A percentile compares a stretch with the other conserved stretches of the same genome.
phyloP scores from a whole-genome alignment of 2,113 vertebrate species.

The Silurus asotus region DNA sequence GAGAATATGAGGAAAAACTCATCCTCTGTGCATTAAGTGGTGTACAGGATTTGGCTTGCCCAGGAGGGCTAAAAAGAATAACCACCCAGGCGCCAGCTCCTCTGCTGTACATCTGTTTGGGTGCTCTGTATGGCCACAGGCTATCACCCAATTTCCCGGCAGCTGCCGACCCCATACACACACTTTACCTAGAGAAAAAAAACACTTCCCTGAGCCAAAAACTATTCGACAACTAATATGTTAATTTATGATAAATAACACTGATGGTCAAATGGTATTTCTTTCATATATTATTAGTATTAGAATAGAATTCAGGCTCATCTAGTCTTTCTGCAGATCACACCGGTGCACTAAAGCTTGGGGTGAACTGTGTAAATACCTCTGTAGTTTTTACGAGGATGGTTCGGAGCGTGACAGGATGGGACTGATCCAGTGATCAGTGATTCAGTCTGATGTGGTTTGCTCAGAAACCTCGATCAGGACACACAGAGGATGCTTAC shows the following conservation, averaged over 20 bases:
- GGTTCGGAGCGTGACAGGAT: conserved; percentile 20
- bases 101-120: conserved; percentile 43
- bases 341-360: background rate
- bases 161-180: conserved; percentile 25
- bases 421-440: conserved; percentile 1
- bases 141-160: conserved; percentile 11
- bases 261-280: background rate
- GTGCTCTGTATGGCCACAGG: conserved; percentile 42
- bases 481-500: background rate
- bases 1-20: conserved; percentile 40
- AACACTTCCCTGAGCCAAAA: background rate
- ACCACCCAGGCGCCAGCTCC: conserved; percentile 54
- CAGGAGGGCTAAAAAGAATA: conserved; percentile 26
- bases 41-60: conserved; percentile 57
- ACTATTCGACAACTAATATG: background rate
- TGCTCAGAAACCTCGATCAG: background rate
- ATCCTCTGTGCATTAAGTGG: conserved; percentile 45
- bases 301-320: too few species aligned
- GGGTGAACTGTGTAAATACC: conserved; percentile 8
- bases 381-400: background rate
- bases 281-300: background rate
- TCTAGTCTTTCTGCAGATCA: background rate
- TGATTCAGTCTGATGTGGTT: conserved; percentile 22
- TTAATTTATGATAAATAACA: background rate
- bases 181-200: background rate